These are phyloP conservation scores for Bergia sp. DNA, from an alignment of 92 coral and sea anemone species.

Conservation along the genomic window DNA sequence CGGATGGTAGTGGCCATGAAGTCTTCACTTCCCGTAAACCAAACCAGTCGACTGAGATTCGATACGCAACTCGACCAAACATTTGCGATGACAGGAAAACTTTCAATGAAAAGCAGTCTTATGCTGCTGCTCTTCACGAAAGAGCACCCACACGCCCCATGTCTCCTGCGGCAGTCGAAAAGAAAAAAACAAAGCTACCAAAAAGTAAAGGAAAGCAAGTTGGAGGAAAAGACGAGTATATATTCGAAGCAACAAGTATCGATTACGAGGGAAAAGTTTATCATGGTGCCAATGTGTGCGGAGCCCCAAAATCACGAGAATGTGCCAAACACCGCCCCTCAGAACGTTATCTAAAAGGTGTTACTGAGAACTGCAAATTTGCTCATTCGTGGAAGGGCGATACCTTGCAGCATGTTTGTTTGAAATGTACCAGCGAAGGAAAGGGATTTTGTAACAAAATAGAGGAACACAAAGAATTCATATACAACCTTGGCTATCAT, in stretches of 20 bases:
- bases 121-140: not conserved
- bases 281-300: constrained; percentile 23
- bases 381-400: constrained; percentile 47
- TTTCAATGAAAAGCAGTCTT: not conserved
- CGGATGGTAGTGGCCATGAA: not conserved
- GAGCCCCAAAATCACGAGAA: constrained; percentile 26
- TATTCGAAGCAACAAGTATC: not conserved
- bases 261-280: not conserved
- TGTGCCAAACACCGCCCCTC: not conserved
- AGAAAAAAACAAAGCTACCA: not conserved
- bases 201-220: not conserved
- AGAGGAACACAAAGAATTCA: constrained; percentile 21
- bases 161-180: not conserved
- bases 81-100: not conserved
- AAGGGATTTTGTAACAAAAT: not conserved
- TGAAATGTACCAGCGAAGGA: constrained; percentile 11
- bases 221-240: not conserved
- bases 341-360: not conserved
- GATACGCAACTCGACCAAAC: not conserved
- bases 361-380: constrained; percentile 12
- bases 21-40: not conserved
- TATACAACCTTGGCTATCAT: constrained; percentile 28
- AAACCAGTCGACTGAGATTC: not conserved
- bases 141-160: not conserved
- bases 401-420: constrained; percentile 20